Conservation (phyloP, 1,140 invertebrate species). For the Brachionus plicatilis region DNA sequence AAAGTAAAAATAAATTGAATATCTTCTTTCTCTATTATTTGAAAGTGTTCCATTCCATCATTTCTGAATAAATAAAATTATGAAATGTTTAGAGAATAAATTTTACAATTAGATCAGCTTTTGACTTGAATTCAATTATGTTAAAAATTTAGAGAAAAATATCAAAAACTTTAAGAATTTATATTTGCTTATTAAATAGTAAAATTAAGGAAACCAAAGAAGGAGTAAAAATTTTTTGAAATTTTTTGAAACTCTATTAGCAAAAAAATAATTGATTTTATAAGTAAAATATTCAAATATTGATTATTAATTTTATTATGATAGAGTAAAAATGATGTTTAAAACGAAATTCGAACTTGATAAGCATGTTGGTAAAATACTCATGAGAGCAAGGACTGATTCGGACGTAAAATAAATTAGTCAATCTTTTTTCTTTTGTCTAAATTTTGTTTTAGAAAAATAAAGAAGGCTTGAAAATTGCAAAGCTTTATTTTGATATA, state of each 20-base stretch:
- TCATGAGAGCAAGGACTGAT: slow-evolving; percentile 6
- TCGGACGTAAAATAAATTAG: not conserved
- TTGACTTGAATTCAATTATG: no score
- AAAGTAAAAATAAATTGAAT: no score
- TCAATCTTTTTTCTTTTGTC: not conserved
- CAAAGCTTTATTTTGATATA: slow-evolving; percentile 19
- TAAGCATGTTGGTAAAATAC: slow-evolving; percentile 21
- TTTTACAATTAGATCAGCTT: no score
- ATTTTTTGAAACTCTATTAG: no score
- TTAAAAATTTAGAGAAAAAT: no score
- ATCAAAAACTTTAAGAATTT: not conserved
- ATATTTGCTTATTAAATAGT: not conserved
- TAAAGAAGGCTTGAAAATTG: slow-evolving; percentile 38
- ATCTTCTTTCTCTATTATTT: no score
- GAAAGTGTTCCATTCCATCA: no score
- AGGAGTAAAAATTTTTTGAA: not conserved
- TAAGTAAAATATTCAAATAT: not conserved
- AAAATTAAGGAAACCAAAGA: not conserved
- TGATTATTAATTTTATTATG: not conserved
- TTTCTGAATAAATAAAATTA: no score
- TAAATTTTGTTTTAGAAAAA: not conserved
- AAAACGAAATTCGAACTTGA: slow-evolving; percentile 18
- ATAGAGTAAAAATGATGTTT: not conserved
- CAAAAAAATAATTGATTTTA: no score
- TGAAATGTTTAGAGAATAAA: no score